A percentile compares a stretch with the other conserved stretches of the same genome.
phyloP scores from a whole-genome alignment of 2,888 invertebrate species.

The Criorhina ranunculi region DNA sequence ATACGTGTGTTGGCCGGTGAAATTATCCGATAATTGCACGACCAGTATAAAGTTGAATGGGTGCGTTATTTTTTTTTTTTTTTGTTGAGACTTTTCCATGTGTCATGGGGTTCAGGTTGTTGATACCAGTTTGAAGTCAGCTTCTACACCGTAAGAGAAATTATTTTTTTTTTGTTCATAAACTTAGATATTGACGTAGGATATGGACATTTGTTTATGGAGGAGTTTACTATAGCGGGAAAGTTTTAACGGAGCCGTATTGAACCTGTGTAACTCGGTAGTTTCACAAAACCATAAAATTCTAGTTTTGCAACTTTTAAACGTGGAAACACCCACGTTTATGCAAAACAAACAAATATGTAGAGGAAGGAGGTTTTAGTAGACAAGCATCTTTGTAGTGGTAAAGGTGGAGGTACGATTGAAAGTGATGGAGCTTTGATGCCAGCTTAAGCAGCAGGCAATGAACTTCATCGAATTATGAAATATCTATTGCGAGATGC shows the following conservation, averaged over 20 bases:
- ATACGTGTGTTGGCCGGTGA: conserved; percentile 56
- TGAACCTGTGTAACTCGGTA: background rate
- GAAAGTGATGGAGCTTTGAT: too few relatives aligned
- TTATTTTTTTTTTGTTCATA: conserved; percentile 21
- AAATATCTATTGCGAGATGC: too few relatives aligned
- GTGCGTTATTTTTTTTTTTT: conserved; percentile 46
- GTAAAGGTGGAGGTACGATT: too few relatives aligned
- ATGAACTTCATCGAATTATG: too few relatives aligned
- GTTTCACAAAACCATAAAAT: background rate
- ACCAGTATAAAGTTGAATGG: conserved; percentile 42
- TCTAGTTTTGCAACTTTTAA: background rate
- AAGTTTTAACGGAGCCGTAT: conserved; percentile 26
- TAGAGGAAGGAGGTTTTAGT: too few relatives aligned
- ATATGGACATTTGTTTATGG: conserved; percentile 34
- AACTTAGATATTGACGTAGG: conserved; percentile 5
- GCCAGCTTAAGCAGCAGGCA: too few relatives aligned
- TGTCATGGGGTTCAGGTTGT: conserved; percentile 37
- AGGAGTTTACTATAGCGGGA: conserved; percentile 22
- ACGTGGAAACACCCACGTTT: too few relatives aligned
- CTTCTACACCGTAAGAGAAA: background rate
- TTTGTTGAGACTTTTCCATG: conserved; percentile 8
- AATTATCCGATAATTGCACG: conserved; percentile 64
- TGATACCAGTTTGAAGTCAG: conserved; percentile 21
- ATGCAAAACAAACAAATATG: too few relatives aligned
- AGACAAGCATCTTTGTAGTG: too few relatives aligned